These are phyloP conservation scores for Sylvilagus floridanus DNA, from an alignment of 2,797 vertebrate species.

Conservation along the genomic window DNA sequence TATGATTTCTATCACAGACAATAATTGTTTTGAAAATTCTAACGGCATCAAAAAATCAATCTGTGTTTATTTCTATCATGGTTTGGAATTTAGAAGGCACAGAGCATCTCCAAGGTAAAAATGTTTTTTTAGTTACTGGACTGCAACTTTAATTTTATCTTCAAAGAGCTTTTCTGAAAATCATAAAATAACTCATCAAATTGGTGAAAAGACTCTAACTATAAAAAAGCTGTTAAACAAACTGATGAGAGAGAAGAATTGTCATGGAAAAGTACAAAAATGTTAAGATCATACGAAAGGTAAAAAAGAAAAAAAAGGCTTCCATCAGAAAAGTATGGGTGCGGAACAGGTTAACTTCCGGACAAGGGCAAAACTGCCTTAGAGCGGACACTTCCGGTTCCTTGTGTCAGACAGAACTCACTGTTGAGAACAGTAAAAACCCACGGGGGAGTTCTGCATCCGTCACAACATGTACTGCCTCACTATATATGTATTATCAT, in stretches of 20 bases:
- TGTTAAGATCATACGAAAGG: not conserved
- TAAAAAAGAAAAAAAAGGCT: slow-evolving; percentile 4
- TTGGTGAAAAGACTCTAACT: slow-evolving; percentile 10
- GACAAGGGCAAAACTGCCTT: not conserved
- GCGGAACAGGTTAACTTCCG: not conserved
- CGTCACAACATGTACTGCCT: not conserved
- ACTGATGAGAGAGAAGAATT: not conserved
- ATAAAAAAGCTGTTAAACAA: slow-evolving; percentile 45
- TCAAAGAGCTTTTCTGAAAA: slow-evolving; percentile 53
- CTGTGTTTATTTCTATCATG: slow-evolving; percentile 18
- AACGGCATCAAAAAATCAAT: slow-evolving; percentile 26
- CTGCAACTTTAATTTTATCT: slow-evolving; percentile 43
- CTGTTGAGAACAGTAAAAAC: not conserved
- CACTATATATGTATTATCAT: not conserved
- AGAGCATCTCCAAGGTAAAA: not conserved
- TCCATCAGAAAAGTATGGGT: not conserved
- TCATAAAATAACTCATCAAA: slow-evolving; percentile 51
- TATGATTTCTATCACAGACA: slow-evolving; percentile 40
- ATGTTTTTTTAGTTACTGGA: not conserved
- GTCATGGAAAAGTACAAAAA: not conserved
- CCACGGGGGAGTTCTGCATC: not conserved
- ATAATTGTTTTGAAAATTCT: slow-evolving; percentile 51
- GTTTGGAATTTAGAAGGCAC: slow-evolving; percentile 45
- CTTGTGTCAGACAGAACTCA: not conserved
- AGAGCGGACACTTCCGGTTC: not conserved